Conservation (phyloP, 2,888 invertebrate genomes). For the Mythimna loreyi region DNA sequence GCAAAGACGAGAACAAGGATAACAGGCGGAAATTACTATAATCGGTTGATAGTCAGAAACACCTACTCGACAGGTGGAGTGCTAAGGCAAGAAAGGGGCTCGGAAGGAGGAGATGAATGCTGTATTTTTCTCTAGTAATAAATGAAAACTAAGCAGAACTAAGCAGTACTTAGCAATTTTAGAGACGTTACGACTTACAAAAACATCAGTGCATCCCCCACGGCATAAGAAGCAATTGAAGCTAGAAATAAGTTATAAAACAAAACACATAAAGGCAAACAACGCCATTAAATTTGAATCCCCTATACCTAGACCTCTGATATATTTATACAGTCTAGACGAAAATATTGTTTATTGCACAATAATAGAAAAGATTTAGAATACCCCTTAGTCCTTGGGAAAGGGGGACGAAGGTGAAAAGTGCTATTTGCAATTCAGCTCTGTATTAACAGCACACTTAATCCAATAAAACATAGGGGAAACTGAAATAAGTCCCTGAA, state of each 20-base stretch:
- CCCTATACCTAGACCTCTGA: constrained; percentile 66
- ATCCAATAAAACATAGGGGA: constrained; percentile 68
- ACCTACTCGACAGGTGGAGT: too few relatives aligned
- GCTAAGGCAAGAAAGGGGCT: too few relatives aligned
- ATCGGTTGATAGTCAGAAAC: too few relatives aligned
- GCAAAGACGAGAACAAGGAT: too few relatives aligned
- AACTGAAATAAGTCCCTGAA: constrained; percentile 63
- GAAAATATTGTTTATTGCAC: constrained; percentile 73
- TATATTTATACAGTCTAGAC: constrained; percentile 76
- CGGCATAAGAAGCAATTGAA: constrained; percentile 62
- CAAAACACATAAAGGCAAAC: constrained; percentile 74
- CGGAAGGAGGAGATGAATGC: too few relatives aligned
- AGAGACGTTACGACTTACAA: constrained; percentile 18
- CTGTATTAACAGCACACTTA: constrained; percentile 66
- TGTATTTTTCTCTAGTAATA: too few relatives aligned
- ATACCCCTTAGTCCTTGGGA: constrained; percentile 67
- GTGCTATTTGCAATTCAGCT: constrained; percentile 68
- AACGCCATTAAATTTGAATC: constrained; percentile 72
- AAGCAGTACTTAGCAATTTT: too few relatives aligned
- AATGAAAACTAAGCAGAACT: too few relatives aligned
- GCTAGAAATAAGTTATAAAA: constrained; percentile 66
- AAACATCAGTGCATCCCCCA: constrained; percentile 58
- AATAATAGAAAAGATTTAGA: constrained; percentile 71
- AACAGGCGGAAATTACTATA: too few relatives aligned
- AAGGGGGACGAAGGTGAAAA: constrained; percentile 74